These are phyloP conservation scores for Oncorhynchus tshawytscha DNA, from an alignment of 2,113 vertebrate species.

Conservation along the genomic window DNA sequence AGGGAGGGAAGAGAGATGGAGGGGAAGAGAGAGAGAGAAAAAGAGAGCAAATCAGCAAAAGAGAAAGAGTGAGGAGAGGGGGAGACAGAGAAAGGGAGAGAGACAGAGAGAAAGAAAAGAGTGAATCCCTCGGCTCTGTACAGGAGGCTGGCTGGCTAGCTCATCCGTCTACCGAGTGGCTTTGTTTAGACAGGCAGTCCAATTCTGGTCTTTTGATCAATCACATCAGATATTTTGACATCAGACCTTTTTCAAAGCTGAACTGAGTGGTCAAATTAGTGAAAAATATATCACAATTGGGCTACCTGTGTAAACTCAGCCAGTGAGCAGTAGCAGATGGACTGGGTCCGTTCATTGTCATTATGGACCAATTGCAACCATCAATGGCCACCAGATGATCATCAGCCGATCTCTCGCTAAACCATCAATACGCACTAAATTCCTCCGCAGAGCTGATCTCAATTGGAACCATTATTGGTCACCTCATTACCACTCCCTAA, in stretches of 20 bases:
- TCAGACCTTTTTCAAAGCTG: no score
- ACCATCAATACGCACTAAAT: no score
- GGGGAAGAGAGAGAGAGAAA: constrained; percentile 6
- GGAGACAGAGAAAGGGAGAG: background rate
- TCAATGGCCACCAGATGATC: no score
- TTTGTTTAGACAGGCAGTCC: no score
- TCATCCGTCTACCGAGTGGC: background rate
- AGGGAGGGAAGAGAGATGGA: constrained; percentile 2
- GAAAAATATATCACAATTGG: no score
- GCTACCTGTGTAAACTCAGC: no score
- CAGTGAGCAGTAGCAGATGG: constrained; percentile 6
- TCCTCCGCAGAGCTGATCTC: no score
- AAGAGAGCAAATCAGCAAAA: background rate
- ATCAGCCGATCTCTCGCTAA: no score
- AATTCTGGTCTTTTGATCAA: background rate
- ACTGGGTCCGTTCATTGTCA: background rate
- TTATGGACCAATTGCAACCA: background rate
- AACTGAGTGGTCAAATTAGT: no score
- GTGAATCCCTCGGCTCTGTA: background rate
- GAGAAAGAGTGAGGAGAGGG: background rate
- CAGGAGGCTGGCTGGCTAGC: background rate
- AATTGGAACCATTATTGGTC: no score
- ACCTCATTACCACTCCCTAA: background rate
- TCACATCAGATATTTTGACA: no score
- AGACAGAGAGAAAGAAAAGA: background rate